Evolutionary conservation across 37 sponge, comb jelly and placozoan species (phyloP).

Genomic region (Ephydatia muelleri): DNA sequence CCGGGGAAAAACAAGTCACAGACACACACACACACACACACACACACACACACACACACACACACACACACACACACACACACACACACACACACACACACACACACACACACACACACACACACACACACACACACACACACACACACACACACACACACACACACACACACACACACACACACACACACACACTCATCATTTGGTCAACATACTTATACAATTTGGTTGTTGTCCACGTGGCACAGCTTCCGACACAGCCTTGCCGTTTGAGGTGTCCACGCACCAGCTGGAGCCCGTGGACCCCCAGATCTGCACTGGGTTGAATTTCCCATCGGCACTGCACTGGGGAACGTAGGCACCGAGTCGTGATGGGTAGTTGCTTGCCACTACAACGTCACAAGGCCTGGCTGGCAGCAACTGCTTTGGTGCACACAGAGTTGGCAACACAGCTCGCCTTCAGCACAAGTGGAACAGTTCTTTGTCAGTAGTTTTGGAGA

Average conservation of each 20-base stretch:
- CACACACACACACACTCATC: neutral
- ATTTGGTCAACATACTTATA: neutral
- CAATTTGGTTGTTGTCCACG: slow-evolving; percentile 8
- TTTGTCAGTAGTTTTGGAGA: neutral
- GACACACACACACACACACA: neutral
- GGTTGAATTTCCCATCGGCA: slow-evolving; percentile 32
- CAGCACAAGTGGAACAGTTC: neutral
- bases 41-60: neutral
- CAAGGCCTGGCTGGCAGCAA: neutral
- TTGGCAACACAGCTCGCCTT: neutral
- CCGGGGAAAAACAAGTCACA: neutral
- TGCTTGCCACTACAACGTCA: neutral
- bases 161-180: neutral
- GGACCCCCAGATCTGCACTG: slow-evolving; percentile 49
- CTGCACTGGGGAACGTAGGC: slow-evolving; percentile 53
- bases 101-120: neutral
- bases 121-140: neutral
- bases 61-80: neutral
- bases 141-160: too few relatives aligned
- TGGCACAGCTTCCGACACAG: neutral
- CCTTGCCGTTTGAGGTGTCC: slow-evolving; percentile 33
- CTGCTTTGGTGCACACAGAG: neutral
- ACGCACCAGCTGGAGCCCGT: slow-evolving; percentile 83
- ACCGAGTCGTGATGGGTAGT: neutral
- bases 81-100: neutral